These are phyloP conservation scores for Ramphastos sulfuratus DNA, from an alignment of 2,113 vertebrate species.

Conservation along the genomic window DNA sequence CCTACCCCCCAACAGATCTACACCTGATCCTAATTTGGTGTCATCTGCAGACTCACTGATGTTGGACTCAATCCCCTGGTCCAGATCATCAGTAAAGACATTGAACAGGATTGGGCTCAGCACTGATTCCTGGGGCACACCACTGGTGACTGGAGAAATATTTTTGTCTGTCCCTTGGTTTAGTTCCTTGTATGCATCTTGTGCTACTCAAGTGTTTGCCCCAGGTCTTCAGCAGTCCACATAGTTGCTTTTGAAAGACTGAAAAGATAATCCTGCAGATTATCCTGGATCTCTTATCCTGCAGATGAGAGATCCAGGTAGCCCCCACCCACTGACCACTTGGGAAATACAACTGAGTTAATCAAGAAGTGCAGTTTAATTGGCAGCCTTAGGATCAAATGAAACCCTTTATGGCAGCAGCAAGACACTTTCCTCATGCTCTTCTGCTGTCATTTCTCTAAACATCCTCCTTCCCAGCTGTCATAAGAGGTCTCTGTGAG, in stretches of 20 bases:
- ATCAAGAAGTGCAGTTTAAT: neutral
- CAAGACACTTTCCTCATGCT: neutral
- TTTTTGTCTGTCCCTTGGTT: neutral
- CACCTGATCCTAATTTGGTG: too few relatives aligned
- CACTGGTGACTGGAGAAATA: neutral
- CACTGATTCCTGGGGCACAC: too few relatives aligned
- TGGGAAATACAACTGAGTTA: neutral
- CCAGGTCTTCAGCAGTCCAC: neutral
- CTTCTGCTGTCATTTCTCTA: neutral
- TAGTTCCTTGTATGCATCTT: neutral
- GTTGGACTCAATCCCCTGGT: too few relatives aligned
- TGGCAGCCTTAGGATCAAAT: neutral
- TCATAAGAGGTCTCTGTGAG: neutral
- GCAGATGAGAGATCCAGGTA: neutral
- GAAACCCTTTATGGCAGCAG: neutral
- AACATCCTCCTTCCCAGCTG: neutral
- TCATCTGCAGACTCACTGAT: too few relatives aligned
- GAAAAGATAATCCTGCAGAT: neutral
- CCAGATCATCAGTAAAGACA: too few relatives aligned
- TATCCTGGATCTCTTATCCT: too few relatives aligned
- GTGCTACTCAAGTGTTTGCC: neutral
- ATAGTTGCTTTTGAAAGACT: neutral
- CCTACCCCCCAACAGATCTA: too few relatives aligned
- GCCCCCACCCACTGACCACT: neutral
- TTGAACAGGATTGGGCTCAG: too few relatives aligned